Evolutionary conservation across 64 coral and sea anemone genomes (phyloP), one percentile per base, ranked within the genome.

Genomic region (Dendrophyllia cribrosa): DNA sequence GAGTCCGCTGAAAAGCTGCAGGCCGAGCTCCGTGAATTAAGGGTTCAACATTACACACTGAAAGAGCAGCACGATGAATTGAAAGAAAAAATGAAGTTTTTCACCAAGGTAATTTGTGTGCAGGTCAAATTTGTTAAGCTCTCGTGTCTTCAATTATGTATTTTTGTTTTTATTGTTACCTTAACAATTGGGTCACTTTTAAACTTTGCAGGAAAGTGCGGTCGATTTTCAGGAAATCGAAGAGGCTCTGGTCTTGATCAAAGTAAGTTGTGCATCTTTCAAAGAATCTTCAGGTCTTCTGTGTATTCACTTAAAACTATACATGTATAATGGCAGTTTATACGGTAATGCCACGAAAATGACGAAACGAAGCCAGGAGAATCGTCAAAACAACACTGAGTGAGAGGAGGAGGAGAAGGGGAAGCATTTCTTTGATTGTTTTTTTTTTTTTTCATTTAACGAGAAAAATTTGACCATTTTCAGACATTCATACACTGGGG

Each of bases 61-160:
- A 99, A 96, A 87, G 97, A 99, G 72, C 91, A 99, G 24, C 79
- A 99, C 34, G 97, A 99, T 78, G 94, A 93, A 60, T 75, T 99
- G 19, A 96, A 88, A 19, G 94, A 99, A 80, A 99, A 99, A 64
- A 99, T 99, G 97, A 99, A 95, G 46, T 99, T 99, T 50, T 99
- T 99, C 17, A 99, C 97, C 3, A 95, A 95, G 86, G 97, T 99
- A 73, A 50, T 60, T 85, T 90, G 25, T 14, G 2, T 3, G 19
- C 26, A 44, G 16, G 11, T 9, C 53, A 12, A 7, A 56, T 56
- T 56, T 56, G 1, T 12, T 56, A 4, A 34, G 34, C 34, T 34
- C 34, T 34, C 34, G 2, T 7, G 0, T 56, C 3, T 56, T 0
- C 12, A 12, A 6, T 56, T 1, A 56, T 56, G 53, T 78, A 45